Evolutionary conservation across 2,888 invertebrate genomes (phyloP).

Genomic region (Eubasilissa splendida): DNA sequence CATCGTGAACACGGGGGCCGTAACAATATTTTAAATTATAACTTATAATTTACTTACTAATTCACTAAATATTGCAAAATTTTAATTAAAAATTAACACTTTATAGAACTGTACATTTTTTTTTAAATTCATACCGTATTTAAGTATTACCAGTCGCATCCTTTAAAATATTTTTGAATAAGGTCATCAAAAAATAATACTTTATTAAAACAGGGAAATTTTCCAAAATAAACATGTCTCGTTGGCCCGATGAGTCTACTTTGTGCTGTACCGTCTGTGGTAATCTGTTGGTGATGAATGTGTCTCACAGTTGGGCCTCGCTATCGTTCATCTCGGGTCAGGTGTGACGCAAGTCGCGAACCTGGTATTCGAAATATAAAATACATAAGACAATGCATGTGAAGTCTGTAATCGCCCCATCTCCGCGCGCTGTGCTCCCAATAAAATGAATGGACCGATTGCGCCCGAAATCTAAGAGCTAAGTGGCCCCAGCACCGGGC

Average conservation of each 20-base stretch:
- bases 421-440: conserved; percentile 2
- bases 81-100: too few relatives aligned
- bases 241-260: neutral
- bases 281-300: conserved; percentile 19
- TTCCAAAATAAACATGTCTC: neutral
- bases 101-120: too few relatives aligned
- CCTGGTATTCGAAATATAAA: conserved; percentile 1
- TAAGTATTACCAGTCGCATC: too few relatives aligned
- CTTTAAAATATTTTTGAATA: too few relatives aligned
- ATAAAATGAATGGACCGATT: conserved; percentile 21
- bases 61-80: too few relatives aligned
- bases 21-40: too few relatives aligned
- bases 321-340: conserved; percentile 46
- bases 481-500: neutral
- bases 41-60: too few relatives aligned
- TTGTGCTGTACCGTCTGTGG: neutral
- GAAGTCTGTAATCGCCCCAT: conserved; percentile 23
- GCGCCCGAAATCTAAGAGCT: conserved; percentile 19
- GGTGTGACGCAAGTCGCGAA: conserved; percentile 36
- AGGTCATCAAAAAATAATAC: too few relatives aligned
- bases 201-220: too few relatives aligned
- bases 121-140: too few relatives aligned
- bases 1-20: too few relatives aligned
- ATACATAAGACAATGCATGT: conserved; percentile 37
- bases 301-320: conserved; percentile 36